Evolutionary conservation across 2,113 vertebrate species (phyloP), one percentile per base, ranked within the genome.

Genomic region (Oncorhynchus clarkii): DNA sequence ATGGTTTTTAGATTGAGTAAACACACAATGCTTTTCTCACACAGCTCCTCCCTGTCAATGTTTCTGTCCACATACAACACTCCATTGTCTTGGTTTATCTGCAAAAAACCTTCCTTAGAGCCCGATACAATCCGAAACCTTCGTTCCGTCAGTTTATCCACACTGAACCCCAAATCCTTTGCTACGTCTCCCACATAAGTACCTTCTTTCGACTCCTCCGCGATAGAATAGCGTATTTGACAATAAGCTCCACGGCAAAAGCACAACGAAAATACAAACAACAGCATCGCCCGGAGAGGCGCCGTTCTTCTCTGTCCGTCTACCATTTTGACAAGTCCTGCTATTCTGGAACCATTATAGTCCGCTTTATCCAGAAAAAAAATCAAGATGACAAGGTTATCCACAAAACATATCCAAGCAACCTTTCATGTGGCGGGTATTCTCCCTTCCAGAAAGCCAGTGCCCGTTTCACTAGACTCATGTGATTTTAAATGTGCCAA

Each of bases 171-270:
- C 76, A 94, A 51, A 80, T 94, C 93, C 48, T 84, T 92, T 1
- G 91, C 91, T 24, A 90, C 85, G 81, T 92, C 88, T 16, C 90
- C 90, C 78, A 96, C 94, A 59, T 89, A 77, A 62, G 87, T 87
- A 70, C 90, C 92, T 24, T 81, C 82, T 72, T 88, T 82, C 64
- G 84, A 85, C 75, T 94, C 94, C 57, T 94, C 94, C 0, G 78
- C 74, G 45, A 95, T 80, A 0, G 90, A 88, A 81, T 86, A 92
- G 65, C 80, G 81, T 59, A 88, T 78, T 59, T 90, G 89, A 12
- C 82, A 88, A 22, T 80, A 84, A 73, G 81, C 78, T 76, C 72
- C 48, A 57, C 78, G 29, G 67, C 51, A 16, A 70, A 39, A 29
- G 14, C 6, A 60, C 20, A 72, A 48, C 67, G 67, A 73, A 67